phyloP scores from a whole-genome alignment of 2,797 vertebrate species.

The Lemur catta region DNA sequence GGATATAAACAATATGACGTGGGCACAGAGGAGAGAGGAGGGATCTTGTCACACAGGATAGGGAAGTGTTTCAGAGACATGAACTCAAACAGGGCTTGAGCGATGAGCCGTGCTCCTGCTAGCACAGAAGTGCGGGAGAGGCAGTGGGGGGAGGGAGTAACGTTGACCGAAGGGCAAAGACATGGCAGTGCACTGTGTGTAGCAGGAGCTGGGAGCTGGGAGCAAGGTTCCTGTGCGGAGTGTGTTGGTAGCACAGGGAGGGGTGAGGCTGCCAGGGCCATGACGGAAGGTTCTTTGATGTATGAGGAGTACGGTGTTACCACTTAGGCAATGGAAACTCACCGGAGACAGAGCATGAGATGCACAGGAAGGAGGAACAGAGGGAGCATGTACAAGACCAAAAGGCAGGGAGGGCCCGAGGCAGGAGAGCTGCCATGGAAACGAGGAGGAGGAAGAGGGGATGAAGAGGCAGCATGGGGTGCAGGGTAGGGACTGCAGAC shows the following conservation, averaged over 20 bases:
- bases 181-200: fast-evolving
- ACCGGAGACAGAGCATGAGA: neutral
- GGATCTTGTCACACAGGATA: fast-evolving
- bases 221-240: fast-evolving
- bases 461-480: fast-evolving
- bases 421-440: neutral
- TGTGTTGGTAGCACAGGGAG: fast-evolving
- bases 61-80: fast-evolving
- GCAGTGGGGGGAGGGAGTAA: neutral
- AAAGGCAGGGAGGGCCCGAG: fast-evolving
- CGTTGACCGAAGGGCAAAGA: fast-evolving
- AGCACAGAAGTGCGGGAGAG: neutral
- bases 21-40: neutral
- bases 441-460: neutral
- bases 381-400: fast-evolving
- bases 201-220: fast-evolving
- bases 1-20: fast-evolving
- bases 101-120: fast-evolving
- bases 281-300: too few species aligned
- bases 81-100: neutral
- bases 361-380: neutral
- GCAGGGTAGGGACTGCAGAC: neutral
- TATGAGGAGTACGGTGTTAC: too few species aligned
- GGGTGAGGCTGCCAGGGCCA: too few species aligned
- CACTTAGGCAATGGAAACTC: neutral